Percentiles rank a stretch among this genome's conserved stretches.
These are phyloP conservation scores for Formica selysi DNA, from an alignment of 1,140 invertebrate genomes.

Conservation along the genomic window DNA sequence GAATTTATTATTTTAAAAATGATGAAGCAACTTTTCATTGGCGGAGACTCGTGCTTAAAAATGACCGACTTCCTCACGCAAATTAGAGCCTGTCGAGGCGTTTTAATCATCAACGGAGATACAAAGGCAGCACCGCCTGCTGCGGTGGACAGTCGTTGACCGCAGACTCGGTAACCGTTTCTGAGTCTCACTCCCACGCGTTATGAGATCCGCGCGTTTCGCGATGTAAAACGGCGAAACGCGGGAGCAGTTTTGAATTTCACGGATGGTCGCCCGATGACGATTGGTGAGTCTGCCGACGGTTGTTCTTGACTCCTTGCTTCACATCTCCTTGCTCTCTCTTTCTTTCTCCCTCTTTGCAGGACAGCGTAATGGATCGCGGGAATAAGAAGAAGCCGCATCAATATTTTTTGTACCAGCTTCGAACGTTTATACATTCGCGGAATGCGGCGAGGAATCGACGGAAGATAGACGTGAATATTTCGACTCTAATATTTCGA, in stretches of 20 bases:
- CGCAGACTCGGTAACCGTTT: conserved; percentile 51
- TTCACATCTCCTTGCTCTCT: conserved; percentile 7
- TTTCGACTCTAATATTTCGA: no score
- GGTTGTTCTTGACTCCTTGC: not conserved
- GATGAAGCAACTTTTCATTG: not conserved
- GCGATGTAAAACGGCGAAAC: conserved; percentile 59
- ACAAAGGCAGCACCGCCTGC: conserved; percentile 22
- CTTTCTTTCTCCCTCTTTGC: not conserved
- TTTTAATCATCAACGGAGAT: conserved; percentile 48
- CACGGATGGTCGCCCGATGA: conserved; percentile 72
- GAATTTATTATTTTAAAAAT: not conserved
- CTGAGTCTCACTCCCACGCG: conserved; percentile 46
- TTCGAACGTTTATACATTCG: conserved; percentile 32
- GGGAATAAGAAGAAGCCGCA: conserved; percentile 12
- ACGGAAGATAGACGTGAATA: no score
- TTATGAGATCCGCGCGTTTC: conserved; percentile 37
- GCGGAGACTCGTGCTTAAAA: not conserved
- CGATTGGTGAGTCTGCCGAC: conserved; percentile 50
- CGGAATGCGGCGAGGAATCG: not conserved
- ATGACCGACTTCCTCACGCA: conserved; percentile 39
- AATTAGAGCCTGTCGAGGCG: conserved; percentile 45
- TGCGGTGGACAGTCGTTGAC: conserved; percentile 53
- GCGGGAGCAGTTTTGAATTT: conserved; percentile 72
- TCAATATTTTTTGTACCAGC: not conserved
- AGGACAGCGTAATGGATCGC: not conserved